Evolutionary conservation across 2,797 vertebrate genomes (phyloP), one percentile per base, ranked within the genome.

Genomic region (Austrolebias charrua): DNA sequence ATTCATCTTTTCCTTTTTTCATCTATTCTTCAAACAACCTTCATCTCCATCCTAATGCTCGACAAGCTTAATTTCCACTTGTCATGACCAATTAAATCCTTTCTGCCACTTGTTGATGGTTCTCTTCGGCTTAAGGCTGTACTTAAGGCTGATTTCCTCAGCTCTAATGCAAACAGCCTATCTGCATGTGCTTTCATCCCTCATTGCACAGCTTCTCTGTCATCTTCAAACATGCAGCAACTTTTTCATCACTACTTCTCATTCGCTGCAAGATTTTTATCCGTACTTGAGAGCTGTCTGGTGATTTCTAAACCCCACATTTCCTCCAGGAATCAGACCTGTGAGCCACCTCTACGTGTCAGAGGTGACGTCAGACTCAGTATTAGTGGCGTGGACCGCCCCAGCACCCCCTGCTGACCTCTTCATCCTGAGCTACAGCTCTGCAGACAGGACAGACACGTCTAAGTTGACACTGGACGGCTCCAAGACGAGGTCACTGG

Each of bases 291-390:
- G 72, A 56, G 28, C 66, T 53, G 56, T 54, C n/a, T 29, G 15
- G 60, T 85, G 81, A 87, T 73, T 48, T 80, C 63, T 74, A 43
- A 72, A 78, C 76, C 43, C 44, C 46, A 10, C 46, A 19, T 3
- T 80, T 63, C 70, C 92, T 89, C 33, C 93, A 99, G 98, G 96
- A 65, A 95, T 97, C 86, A 94, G 96, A 51, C 95, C 97, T 43
- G 96, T 99, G 78, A 95, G 94, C 0, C 95, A 97, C 81, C 93
- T 99, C 81, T 94, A 95, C 92, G 94, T 99, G 88, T 97, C 96
- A 65, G 96, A 96, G 20, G 90, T 98, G 90, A 96, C 94, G 0
- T 95, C 95, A 71, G 95, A 95, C 87, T 95, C 95, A 0, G 92
- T 95, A 80, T 93, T 90, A 1, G 93, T 97, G 85, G 94, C 95